Percentiles rank a stretch among this genome's conserved stretches.
phyloP scores from a whole-genome alignment of 2,797 vertebrate species.

The Avahi laniger region DNA sequence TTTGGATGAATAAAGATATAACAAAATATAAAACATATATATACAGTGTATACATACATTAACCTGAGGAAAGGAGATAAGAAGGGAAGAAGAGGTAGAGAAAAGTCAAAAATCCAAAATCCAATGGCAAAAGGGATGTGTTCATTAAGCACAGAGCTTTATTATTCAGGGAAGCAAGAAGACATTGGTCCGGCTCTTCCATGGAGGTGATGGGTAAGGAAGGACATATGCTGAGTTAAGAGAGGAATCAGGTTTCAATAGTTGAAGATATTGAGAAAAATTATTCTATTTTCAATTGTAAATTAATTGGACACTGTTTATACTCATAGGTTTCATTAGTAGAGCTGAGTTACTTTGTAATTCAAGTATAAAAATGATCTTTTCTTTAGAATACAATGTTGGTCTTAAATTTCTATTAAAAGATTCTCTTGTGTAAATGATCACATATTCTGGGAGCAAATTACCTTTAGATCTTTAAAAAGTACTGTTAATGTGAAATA shows the following conservation, averaged over 20 bases:
- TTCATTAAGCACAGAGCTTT: not conserved
- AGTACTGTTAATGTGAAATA: not conserved
- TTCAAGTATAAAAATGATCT: constrained; percentile 33
- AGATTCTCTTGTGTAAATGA: not conserved
- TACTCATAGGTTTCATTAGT: not conserved
- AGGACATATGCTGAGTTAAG: not conserved
- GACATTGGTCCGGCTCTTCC: not conserved
- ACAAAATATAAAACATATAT: not conserved
- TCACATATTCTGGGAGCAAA: constrained; percentile 3
- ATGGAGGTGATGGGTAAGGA: not conserved
- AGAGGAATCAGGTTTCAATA: not conserved
- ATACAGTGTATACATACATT: not conserved
- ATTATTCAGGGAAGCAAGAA: not conserved
- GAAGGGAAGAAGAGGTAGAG: not conserved
- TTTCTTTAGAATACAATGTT: constrained; percentile 46
- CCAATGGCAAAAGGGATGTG: not conserved
- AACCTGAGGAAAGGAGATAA: not conserved
- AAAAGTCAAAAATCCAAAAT: not conserved
- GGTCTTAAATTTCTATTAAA: constrained; percentile 24
- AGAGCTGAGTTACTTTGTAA: constrained; percentile 31
- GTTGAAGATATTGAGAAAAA: not conserved
- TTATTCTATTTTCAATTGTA: not conserved
- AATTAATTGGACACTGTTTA: constrained; percentile 27
- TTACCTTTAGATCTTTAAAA: constrained; percentile 31
- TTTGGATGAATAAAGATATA: not conserved